These are phyloP conservation scores for Notiomystis cincta DNA, from an alignment of 2,113 vertebrate species.

Conservation along the genomic window DNA sequence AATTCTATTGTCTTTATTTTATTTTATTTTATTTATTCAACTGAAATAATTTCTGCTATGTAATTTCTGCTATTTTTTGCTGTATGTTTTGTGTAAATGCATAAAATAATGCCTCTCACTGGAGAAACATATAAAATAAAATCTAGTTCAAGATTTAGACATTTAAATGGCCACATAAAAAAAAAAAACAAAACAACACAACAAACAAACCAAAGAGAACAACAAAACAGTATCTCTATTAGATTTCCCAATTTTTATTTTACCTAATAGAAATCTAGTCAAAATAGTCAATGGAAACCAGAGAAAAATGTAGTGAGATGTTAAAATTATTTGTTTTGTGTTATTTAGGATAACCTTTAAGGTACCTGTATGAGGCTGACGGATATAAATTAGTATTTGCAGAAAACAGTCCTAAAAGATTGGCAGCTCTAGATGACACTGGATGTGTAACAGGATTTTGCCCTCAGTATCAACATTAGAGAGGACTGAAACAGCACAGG, in stretches of 20 bases:
- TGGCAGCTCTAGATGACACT: neutral
- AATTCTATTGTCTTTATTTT: neutral
- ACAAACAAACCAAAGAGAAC: neutral
- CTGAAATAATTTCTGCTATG: neutral
- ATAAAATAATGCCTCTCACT: neutral
- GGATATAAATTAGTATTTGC: neutral
- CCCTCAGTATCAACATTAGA: neutral
- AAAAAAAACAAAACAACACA: neutral
- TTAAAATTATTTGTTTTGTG: neutral
- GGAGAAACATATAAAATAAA: neutral
- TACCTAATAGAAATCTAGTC: neutral
- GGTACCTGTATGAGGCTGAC: neutral
- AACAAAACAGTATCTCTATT: neutral
- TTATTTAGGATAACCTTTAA: neutral
- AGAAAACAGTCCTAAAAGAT: neutral
- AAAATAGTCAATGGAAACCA: neutral
- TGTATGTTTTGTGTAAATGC: neutral
- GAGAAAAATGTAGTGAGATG: neutral
- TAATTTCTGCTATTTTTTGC: neutral
- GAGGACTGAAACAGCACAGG: neutral
- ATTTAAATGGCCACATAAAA: neutral
- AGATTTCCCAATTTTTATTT: neutral
- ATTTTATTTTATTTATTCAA: no score
- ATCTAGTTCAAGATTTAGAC: neutral
- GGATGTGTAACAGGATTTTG: neutral